These are phyloP conservation scores for Eulemur macaco DNA, from an alignment of 2,113 vertebrate species.

Conservation along the genomic window DNA sequence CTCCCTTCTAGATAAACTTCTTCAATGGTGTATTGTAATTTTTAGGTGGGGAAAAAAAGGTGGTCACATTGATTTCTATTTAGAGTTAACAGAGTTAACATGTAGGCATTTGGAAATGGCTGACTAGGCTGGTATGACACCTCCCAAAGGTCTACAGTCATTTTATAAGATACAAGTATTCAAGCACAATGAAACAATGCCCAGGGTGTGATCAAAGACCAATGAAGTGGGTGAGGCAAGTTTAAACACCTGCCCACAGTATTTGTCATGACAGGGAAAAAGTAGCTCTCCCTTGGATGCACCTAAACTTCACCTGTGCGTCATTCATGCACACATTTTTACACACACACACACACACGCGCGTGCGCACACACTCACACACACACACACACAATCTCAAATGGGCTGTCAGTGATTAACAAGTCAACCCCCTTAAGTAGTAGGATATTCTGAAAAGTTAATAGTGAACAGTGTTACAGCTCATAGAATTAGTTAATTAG, in stretches of 20 bases:
- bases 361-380: neutral
- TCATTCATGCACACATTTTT: neutral
- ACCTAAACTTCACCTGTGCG: neutral
- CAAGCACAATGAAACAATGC: neutral
- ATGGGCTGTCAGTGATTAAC: conserved; percentile 71
- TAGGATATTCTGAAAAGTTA: conserved; percentile 74
- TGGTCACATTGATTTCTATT: conserved; percentile 28
- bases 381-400: neutral
- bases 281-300: neutral
- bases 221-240: neutral
- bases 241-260: conserved; percentile 21
- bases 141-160: conserved; percentile 21
- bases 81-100: conserved; percentile 46
- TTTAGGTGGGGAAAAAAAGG: conserved; percentile 23
- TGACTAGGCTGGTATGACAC: conserved; percentile 44
- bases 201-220: neutral
- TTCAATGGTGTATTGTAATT: neutral
- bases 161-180: neutral
- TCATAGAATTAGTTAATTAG: conserved; percentile 80
- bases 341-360: too few relatives aligned
- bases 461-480: conserved; percentile 71
- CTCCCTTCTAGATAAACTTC: neutral
- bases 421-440: conserved; percentile 68
- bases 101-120: conserved; percentile 57
- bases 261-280: neutral